Evolutionary conservation across 2,113 vertebrate genomes (phyloP), one percentile per base, ranked within the genome.

Genomic region (Malurus elegans): DNA sequence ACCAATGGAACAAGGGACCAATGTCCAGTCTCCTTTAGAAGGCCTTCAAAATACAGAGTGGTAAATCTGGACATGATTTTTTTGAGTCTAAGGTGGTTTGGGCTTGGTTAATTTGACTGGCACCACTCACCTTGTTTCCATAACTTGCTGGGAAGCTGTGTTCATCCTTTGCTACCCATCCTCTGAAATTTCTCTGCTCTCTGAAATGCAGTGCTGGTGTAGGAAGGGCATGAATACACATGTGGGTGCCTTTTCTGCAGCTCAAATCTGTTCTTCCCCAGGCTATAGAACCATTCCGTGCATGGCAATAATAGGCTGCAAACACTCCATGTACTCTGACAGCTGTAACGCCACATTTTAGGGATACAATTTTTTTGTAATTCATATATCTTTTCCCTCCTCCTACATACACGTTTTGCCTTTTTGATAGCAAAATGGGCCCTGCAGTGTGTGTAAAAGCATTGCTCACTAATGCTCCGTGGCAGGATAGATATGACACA

Each of bases 291-390:
- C 82, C 32, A 73, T 42, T 92, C 88, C 0, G 0, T 92, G 40
- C 25, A 51, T 3, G 4, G 50, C 71, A 95, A 50, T 88, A 80
- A 91, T 16, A 85, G 62, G 53, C 62, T 80, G 62, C 45, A 88
- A 78, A 95, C 14, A 50, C 50, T 84, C 29, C 86, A 88, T 79
- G 48, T 80, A 53, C 24, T 81, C 90, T 93, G 91, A 90, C 88
- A 97, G 67, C 75, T 88, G 81, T 78, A 88, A 93, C 95, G 81
- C 48, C 65, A 47, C 47, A 90, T 93, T 88, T 90, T 85, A 90
- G 80, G 83, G n/a, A 83, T 6, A 72, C 1, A 38, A 44, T 12
- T 61, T 86, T 85, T 78, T 95, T 0, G 4, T 76, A 90, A 94
- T 86, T 95, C 36, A 25, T 88, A 2, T 47, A 78, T 67, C 62